Conservation (phyloP, 2,113 vertebrate genomes). For the Melanerpes formicivorus region DNA sequence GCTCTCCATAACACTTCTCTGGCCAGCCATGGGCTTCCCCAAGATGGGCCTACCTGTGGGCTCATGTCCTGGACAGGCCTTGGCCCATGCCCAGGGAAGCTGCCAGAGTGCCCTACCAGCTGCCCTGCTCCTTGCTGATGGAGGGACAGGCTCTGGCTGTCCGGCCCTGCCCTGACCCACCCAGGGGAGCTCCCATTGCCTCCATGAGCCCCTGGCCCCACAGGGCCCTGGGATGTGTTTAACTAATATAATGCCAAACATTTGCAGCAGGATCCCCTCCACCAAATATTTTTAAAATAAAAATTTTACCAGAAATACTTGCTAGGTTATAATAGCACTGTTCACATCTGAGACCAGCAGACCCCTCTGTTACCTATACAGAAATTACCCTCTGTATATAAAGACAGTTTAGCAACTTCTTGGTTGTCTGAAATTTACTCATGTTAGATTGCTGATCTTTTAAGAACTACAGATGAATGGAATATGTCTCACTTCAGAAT, state of each 20-base stretch:
- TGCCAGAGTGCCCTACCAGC: neutral
- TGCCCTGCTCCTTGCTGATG: neutral
- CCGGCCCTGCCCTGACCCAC: neutral
- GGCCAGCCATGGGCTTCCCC: too few species aligned
- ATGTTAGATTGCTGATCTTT: neutral
- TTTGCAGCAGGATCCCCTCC: fast-evolving
- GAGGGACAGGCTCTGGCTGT: neutral
- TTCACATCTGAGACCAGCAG: neutral
- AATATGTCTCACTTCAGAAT: neutral
- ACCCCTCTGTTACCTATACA: neutral
- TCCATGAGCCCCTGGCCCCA: fast-evolving
- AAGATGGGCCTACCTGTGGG: too few species aligned
- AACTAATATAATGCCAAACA: neutral
- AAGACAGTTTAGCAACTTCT: neutral
- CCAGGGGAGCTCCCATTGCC: fast-evolving
- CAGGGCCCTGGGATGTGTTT: fast-evolving
- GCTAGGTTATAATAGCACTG: neutral
- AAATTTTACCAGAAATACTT: neutral
- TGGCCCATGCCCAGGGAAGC: neutral
- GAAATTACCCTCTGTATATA: neutral
- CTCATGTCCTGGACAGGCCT: neutral
- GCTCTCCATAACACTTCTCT: neutral
- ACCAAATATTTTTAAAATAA: fast-evolving
- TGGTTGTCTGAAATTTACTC: neutral
- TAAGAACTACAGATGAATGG: neutral